A percentile compares a stretch with the other conserved stretches of the same genome.
phyloP scores from a whole-genome alignment of 2,113 vertebrate genomes.

The Spea multiplicata region DNA sequence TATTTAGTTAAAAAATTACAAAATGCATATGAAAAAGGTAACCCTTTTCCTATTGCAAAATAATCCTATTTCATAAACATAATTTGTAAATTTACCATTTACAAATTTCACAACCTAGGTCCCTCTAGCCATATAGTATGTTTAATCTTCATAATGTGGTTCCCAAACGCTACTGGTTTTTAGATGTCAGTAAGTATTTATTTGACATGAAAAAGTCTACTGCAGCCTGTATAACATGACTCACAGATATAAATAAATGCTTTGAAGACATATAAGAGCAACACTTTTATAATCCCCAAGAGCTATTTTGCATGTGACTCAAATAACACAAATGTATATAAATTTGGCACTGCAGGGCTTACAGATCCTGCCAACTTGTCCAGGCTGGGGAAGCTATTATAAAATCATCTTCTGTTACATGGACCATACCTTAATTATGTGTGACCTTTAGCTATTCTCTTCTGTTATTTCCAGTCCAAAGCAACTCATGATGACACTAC shows the following conservation, averaged over 20 bases:
- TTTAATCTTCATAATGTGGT: background rate
- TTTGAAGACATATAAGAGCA: background rate
- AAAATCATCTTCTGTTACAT: conserved; percentile 53
- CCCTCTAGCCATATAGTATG: too few species aligned
- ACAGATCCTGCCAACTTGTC: conserved; percentile 18
- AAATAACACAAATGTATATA: conserved; percentile 26
- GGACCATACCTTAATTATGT: conserved; percentile 32
- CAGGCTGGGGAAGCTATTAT: conserved; percentile 32
- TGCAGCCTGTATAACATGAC: conserved; percentile 1
- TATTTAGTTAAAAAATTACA: too few species aligned
- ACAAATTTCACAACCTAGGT: too few species aligned
- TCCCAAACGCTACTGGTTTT: background rate
- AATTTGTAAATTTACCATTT: too few species aligned
- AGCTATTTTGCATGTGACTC: conserved; percentile 12
- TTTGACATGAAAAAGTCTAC: conserved; percentile 5
- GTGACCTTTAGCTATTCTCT: conserved; percentile 55
- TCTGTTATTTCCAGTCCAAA: conserved; percentile 44
- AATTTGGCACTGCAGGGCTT: conserved; percentile 32
- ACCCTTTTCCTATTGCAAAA: too few species aligned
- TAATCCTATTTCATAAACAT: too few species aligned
- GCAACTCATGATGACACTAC: conserved; percentile 51
- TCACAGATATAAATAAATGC: conserved; percentile 15
- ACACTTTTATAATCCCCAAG: conserved; percentile 6
- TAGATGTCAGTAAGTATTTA: conserved; percentile 6
- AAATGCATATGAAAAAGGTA: too few species aligned